Evolutionary conservation across 1,140 invertebrate species (phyloP), one percentile per base, ranked within the genome.

Genomic region (Bombus huntii): DNA sequence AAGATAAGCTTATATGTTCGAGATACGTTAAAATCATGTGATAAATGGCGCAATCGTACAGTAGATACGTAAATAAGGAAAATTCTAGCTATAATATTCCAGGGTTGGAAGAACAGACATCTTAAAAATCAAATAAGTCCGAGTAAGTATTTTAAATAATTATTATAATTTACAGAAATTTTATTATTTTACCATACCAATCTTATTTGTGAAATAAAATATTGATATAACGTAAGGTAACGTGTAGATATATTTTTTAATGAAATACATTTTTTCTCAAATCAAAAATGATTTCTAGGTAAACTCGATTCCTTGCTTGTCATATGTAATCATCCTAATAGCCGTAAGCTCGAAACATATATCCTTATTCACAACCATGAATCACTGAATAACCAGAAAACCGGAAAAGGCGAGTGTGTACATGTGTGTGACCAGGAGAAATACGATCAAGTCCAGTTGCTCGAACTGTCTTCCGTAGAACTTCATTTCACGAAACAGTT

Each of bases 381-480:
- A 71, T 84, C 82, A 84, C 15, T 53, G 59, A 59, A 71, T 79
- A 79, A 80, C 53, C 75, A 71, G 66, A 83, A 83, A 59, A 84
- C 75, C 75, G 82, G 82, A 83, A 75, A 37, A 37, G 10, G 5
- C 44, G 74, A 28, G 12, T 28, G 34, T 53, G 18, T 66, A 22
- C 31, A 34, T 31, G 15, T 25, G 31, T 66, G 62, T 25, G 65
- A 76, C 73, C 44, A 44, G 44, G 22, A 37, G 76, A 79, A 70
- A 80, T 71, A 84, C n/a, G 66, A 84, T 84, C 53, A 10, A 47
- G 39, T 79, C 39, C n/a, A 72, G 76, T 79, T 62, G 71, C 75
- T 84, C 75, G 42, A 72, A 79, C 28, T 79, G 42, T 62, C 47
- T 42, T 79, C 68, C 66, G 53, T 59, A 71, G 75, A 72, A 68